Percentiles rank a stretch among this genome's conserved stretches.
phyloP scores from a whole-genome alignment of 2,113 vertebrate genomes.

The Acrocephalus kingi region DNA sequence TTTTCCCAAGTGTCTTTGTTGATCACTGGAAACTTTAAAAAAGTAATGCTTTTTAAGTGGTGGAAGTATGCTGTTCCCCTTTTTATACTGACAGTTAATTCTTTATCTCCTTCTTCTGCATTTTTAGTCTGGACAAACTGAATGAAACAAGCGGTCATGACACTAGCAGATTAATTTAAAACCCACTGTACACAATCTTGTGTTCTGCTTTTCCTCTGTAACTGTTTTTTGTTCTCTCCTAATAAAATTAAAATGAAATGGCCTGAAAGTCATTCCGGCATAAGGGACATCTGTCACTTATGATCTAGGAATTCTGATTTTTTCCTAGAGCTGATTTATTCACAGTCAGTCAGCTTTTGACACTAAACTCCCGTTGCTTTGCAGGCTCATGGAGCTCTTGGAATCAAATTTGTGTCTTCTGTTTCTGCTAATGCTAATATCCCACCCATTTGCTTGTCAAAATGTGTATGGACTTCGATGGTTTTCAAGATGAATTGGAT shows the following conservation, averaged over 20 bases:
- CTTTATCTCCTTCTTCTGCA: background rate
- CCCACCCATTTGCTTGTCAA: background rate
- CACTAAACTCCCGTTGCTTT: background rate
- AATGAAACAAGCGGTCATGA: background rate
- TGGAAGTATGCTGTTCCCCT: background rate
- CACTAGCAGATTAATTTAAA: constrained; percentile 1
- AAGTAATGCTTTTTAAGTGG: background rate
- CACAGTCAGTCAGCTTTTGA: background rate
- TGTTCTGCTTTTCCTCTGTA: background rate
- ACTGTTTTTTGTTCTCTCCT: background rate
- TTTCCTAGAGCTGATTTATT: constrained; percentile 12
- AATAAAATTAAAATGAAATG: constrained; percentile 31
- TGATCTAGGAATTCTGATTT: background rate
- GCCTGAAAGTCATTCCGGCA: constrained; percentile 4
- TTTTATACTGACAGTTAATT: background rate
- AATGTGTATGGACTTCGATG: background rate
- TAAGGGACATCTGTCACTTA: constrained; percentile 35
- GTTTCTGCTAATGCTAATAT: constrained; percentile 10
- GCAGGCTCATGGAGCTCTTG: background rate
- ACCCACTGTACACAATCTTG: background rate
- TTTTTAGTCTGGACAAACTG: background rate
- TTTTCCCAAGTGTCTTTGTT: background rate
- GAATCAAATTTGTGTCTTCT: constrained; percentile 14
- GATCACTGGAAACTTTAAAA: background rate
- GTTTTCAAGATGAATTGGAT: constrained; percentile 22